Evolutionary conservation across 2,797 vertebrate species (phyloP), one percentile per base, ranked within the genome.

Genomic region (Sandelia bainsii): DNA sequence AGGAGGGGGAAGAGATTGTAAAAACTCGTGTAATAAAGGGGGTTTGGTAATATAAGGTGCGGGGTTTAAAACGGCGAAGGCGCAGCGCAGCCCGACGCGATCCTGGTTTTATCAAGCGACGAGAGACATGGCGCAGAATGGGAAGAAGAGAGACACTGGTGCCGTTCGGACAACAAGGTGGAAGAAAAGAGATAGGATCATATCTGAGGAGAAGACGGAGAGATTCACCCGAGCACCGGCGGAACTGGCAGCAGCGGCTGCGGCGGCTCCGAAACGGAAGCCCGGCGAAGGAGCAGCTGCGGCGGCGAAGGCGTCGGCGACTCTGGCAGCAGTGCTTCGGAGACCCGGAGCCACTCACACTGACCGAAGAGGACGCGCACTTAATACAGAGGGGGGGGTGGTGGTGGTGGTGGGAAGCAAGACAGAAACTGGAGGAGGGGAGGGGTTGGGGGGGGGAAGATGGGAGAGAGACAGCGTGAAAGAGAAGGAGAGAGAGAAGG

Each of bases 21-120:
- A 92, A 95, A 91, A 92, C 91, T 91, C 88, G 80, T 91, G 93
- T 91, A 91, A 91, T 89, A 88, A 91, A 89, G 84, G 84, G 89
- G 91, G 90, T 93, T 94, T 92, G 93, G 92, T 91, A 90, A 93
- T 92, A 88, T 83, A 88, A 93, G 92, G 92, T 91, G 93, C 76
- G 62, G 73, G 83, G 82, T 85, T 93, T 89, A 90, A 92, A 93
- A 91, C 89, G 83, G 81, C 78, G 22, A 79, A 77, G 69, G 75
- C 75, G 82, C 81, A 72, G 75, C 75, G 82, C 81, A 72, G 77
- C 68, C 17, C 75, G 69, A 66, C 75, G 76, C 67, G 57, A 58
- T 62, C 25, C 23, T 51, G 8, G 40, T 63, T 54, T 51, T 53
- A 93, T 92, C 87, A 92, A 45, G 39, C 37, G 37, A 92, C 92